phyloP scores from a whole-genome alignment of 2,113 vertebrate genomes.

The Gymnobelideus leadbeateri region DNA sequence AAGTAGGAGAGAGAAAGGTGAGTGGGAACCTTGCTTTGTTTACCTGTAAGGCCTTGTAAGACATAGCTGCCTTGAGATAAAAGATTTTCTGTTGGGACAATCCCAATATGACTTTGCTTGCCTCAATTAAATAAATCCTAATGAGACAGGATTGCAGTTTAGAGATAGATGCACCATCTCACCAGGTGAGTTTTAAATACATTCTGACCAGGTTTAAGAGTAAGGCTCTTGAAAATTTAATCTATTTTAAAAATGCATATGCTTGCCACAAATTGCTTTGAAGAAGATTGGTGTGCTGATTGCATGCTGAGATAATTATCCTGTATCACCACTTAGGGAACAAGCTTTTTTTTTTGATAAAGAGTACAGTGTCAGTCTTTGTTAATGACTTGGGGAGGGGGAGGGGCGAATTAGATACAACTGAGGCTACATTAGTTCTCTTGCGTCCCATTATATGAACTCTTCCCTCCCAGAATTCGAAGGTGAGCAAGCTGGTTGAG shows the following conservation, averaged over 20 bases:
- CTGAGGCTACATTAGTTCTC: not conserved
- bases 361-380: constrained; percentile 69
- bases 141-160: constrained; percentile 62
- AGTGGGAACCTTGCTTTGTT: constrained; percentile 49
- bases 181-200: constrained; percentile 71
- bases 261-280: constrained; percentile 73
- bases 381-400: constrained; percentile 67
- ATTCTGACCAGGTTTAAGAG: constrained; percentile 68
- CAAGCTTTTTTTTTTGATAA: constrained; percentile 73
- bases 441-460: constrained; percentile 8
- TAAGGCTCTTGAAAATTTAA: constrained; percentile 65
- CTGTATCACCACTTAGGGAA: constrained; percentile 71
- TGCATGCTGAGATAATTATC: constrained; percentile 78
- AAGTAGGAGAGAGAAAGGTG: not conserved
- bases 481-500: not conserved
- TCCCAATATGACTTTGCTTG: constrained; percentile 62
- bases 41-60: constrained; percentile 61
- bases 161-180: constrained; percentile 32
- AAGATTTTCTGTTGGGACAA: constrained; percentile 67
- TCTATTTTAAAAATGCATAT: constrained; percentile 73
- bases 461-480: not conserved
- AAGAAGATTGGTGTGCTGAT: constrained; percentile 69
- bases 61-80: constrained; percentile 67
- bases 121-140: constrained; percentile 67
- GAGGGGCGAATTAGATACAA: not conserved